These are phyloP conservation scores for Drosophila subquinaria DNA, from an alignment of 2,888 invertebrate genomes.

Conservation along the genomic window DNA sequence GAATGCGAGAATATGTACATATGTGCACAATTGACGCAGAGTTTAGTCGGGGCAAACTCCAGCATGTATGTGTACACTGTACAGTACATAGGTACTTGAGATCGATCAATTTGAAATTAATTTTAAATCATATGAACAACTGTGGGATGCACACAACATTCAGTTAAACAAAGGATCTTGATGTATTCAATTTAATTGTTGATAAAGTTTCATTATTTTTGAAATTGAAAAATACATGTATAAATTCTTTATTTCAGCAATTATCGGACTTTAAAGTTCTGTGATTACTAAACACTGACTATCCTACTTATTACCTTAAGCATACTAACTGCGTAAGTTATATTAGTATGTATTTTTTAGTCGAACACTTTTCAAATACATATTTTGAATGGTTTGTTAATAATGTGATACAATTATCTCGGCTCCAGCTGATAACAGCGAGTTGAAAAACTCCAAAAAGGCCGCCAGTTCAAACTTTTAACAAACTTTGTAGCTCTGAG, in stretches of 20 bases:
- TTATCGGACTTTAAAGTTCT: not conserved
- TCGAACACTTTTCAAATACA: not conserved
- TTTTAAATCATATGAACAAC: not conserved
- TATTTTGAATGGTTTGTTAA: constrained; percentile 1
- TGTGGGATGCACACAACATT: not conserved
- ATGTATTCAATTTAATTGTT: not conserved
- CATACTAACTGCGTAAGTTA: constrained; percentile 12
- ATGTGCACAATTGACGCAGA: constrained; percentile 18
- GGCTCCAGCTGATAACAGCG: constrained; percentile 39
- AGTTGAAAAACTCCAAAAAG: too few species aligned
- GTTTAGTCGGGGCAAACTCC: not conserved
- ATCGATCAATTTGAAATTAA: constrained; percentile 8
- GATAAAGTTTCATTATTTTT: not conserved
- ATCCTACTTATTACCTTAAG: not conserved
- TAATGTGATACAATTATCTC: constrained; percentile 26
- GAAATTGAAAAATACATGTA: not conserved
- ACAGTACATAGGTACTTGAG: not conserved
- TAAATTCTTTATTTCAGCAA: not conserved
- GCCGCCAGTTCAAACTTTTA: constrained; percentile 20
- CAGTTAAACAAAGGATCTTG: too few species aligned
- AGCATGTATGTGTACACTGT: too few species aligned
- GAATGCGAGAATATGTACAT: not conserved
- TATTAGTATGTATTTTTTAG: constrained; percentile 15
- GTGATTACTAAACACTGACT: too few species aligned
- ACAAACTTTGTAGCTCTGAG: not conserved